Evolutionary conservation across 2,888 invertebrate genomes (phyloP).

Genomic region (Acleris sparsana): DNA sequence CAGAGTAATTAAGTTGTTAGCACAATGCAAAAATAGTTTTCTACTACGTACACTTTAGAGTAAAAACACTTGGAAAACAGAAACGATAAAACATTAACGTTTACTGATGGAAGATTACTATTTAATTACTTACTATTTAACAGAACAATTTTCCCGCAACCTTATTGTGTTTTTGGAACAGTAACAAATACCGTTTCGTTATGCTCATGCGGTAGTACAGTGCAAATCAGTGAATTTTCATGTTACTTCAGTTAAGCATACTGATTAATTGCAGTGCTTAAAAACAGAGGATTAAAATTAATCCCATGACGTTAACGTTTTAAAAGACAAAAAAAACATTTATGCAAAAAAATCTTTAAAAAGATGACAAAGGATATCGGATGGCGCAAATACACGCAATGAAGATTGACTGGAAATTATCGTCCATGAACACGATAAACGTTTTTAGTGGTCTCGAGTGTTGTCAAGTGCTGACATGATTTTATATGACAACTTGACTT

Average conservation of each 20-base stretch:
- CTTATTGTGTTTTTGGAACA: no score
- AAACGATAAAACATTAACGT: neutral
- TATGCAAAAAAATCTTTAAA: neutral
- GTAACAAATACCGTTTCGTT: no score
- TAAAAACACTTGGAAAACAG: no score
- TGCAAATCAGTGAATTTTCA: no score
- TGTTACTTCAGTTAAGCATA: no score
- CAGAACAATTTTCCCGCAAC: no score
- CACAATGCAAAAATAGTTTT: neutral
- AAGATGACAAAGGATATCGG: conserved; percentile 24
- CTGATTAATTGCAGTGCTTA: no score
- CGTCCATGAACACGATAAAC: conserved; percentile 29
- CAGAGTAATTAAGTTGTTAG: conserved; percentile 21
- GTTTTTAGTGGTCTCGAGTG: conserved; percentile 10
- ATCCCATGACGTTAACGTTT: neutral
- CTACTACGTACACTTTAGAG: no score
- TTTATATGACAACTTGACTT: conserved; percentile 2
- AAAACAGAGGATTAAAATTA: conserved; percentile 9
- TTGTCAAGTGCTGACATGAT: conserved; percentile 14
- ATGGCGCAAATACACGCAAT: conserved; percentile 24
- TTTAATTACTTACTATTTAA: no score
- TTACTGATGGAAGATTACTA: no score
- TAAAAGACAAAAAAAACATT: no score
- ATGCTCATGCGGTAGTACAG: no score
- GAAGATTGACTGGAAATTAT: conserved; percentile 34